Conservation (phyloP, 2,888 invertebrate genomes). For the Catocala sponsa region DNA sequence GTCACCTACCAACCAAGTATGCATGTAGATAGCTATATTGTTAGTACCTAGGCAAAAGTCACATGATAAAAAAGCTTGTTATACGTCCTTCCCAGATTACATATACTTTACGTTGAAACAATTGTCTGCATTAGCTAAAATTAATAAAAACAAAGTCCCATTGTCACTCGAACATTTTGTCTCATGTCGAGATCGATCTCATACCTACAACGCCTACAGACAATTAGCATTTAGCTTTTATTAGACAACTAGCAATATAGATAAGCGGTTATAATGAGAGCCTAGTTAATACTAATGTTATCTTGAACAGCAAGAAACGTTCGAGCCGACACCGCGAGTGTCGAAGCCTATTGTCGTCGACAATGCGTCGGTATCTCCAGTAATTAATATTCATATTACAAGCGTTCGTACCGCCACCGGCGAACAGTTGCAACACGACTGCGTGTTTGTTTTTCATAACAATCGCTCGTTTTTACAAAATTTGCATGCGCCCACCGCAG, state of each 20-base stretch:
- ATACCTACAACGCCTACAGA: slow-evolving; percentile 19
- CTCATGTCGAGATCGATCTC: slow-evolving; percentile 33
- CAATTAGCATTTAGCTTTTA: slow-evolving; percentile 44
- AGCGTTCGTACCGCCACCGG: slow-evolving; percentile 53
- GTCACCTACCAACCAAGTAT: too few species aligned
- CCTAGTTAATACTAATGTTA: slow-evolving; percentile 44
- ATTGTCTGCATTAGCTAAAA: background rate
- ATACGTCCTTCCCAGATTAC: background rate
- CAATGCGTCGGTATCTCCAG: slow-evolving; percentile 66
- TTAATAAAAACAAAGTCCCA: slow-evolving; percentile 8
- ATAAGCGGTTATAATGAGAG: slow-evolving; percentile 44
- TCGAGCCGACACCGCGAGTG: slow-evolving; percentile 35
- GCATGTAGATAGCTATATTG: too few species aligned
- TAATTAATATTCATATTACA: slow-evolving; percentile 72
- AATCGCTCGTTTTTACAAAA: slow-evolving; percentile 81
- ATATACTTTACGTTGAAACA: background rate
- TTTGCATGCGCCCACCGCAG: slow-evolving; percentile 71
- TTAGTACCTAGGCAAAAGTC: too few species aligned
- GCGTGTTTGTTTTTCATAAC: slow-evolving; percentile 76
- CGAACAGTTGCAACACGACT: slow-evolving; percentile 62
- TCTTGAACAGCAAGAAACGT: slow-evolving; percentile 45
- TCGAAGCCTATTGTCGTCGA: slow-evolving; percentile 45
- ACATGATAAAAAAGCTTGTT: background rate
- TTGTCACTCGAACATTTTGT: slow-evolving; percentile 31
- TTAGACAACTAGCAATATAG: slow-evolving; percentile 33